Percentiles rank a stretch among this genome's conserved stretches.
Conservation (phyloP, 2,888 invertebrate species). For the Spilarctia lutea region DNA sequence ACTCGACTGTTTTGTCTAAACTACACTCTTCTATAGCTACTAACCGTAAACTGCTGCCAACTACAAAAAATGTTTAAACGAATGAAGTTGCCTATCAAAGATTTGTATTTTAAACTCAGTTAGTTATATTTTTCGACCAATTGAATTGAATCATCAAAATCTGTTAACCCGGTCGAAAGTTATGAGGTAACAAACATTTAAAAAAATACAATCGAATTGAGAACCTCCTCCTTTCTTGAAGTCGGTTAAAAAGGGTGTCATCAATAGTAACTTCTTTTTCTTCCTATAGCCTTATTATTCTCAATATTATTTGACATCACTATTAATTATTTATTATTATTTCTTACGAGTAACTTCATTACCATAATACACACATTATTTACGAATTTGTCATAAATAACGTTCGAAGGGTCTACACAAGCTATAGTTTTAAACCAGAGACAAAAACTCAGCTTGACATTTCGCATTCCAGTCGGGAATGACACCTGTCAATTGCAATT, state of each 20-base stretch:
- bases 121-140: too few species aligned
- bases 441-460: slow-evolving; percentile 45
- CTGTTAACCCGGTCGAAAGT: too few species aligned
- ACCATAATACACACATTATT: slow-evolving; percentile 10
- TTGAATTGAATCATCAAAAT: too few species aligned
- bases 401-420: slow-evolving; percentile 47
- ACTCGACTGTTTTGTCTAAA: slow-evolving; percentile 29
- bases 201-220: too few species aligned
- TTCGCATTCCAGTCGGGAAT: slow-evolving; percentile 51
- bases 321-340: too few species aligned
- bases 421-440: slow-evolving; percentile 33
- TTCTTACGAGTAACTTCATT: slow-evolving; percentile 11
- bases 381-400: slow-evolving; percentile 36
- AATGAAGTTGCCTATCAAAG: neutral
- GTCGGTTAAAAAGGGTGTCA: too few species aligned
- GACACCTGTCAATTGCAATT: slow-evolving; percentile 59
- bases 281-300: too few species aligned
- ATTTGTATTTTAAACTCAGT: too few species aligned
- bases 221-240: too few species aligned
- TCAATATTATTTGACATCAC: too few species aligned
- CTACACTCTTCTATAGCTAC: neutral
- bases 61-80: neutral
- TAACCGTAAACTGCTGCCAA: neutral
- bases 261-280: too few species aligned
- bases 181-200: too few species aligned